Base-by-base conservation (phyloP, 1,140 invertebrate species). In the Batillaria attramentaria region DNA sequence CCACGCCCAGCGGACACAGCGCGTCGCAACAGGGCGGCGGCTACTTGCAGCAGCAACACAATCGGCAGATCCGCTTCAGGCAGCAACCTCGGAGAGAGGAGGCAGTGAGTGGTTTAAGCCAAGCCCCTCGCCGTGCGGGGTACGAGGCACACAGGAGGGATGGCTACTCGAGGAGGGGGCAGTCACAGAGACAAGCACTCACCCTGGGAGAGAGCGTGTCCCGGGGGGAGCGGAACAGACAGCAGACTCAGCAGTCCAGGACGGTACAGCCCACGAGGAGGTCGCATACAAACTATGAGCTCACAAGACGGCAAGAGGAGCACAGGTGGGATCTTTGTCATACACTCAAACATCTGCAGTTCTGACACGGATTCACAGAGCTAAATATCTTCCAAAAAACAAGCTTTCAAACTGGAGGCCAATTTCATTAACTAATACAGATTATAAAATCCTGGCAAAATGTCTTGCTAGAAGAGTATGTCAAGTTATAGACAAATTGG, bases 231-330 rank as follows among this genome's bases (percentile, higher is more conserved):
- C 73, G n/a, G 33, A 28, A 39, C 57, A 35, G 24, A 3, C 35
- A 62, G 5, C 24, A 33, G 3, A 3, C 5, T 0, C 37, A 46
- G 20, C 68, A 46, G 39, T 6, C 31, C 3, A 70, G n/a, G 5
- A 28, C 68, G 20, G 39, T 39, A 4, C 39, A 70, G 28, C 68
- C n/a, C n/a, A n/a, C n/a, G n/a, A n/a, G n/a, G n/a, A n/a, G n/a
- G n/a, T n/a, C n/a, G n/a, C n/a, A n/a, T n/a, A n/a, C n/a, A n/a
- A n/a, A 70, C 41, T 20, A 33, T 35, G 68, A 70, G 73, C 62
- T 62, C 73, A 37, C 33, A 18, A 31, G 73, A 0, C 73, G 57
- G 54, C 73, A 75, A 57, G 73, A 75, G 37, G 54, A 75, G 54
- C n/a, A n/a, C n/a, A n/a, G n/a, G n/a, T n/a, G n/a, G n/a, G n/a